These are phyloP conservation scores for Galeruca laticollis DNA, from an alignment of 2,888 invertebrate species.

Conservation along the genomic window DNA sequence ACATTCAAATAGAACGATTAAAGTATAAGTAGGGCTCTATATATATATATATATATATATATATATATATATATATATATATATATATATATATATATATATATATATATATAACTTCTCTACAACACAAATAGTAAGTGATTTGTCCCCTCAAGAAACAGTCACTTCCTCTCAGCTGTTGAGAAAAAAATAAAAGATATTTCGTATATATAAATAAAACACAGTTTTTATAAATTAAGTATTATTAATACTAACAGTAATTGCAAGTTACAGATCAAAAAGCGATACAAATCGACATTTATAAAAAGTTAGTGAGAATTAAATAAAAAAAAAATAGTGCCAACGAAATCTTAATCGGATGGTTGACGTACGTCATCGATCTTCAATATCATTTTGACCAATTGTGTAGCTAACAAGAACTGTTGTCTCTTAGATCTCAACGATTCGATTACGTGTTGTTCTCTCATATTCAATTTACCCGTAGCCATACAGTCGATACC, in stretches of 20 bases:
- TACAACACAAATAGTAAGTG: no score
- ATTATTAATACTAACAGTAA: conserved; percentile 29
- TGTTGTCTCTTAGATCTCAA: conserved; percentile 97
- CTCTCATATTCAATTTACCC: conserved; percentile 90
- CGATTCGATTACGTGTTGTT: conserved; percentile 96
- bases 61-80: no score
- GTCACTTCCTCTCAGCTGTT: no score
- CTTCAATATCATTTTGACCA: conserved; percentile 99
- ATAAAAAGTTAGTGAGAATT: conserved; percentile 24
- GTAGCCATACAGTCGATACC: conserved; percentile 96
- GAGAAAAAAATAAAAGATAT: no score
- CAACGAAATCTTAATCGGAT: conserved; percentile 13
- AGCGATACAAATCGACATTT: conserved; percentile 24
- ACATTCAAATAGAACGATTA: no score
- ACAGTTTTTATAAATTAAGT: conserved; percentile 20
- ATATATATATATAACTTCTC: no score
- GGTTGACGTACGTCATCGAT: conserved; percentile 88
- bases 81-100: no score
- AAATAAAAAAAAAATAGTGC: conserved; percentile 11
- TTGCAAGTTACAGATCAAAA: conserved; percentile 17
- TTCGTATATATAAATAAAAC: conserved; percentile 3
- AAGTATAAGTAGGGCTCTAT: no score
- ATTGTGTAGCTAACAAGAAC: conserved; percentile 94
- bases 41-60: no score
- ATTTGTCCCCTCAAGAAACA: no score